A percentile compares a stretch with the other conserved stretches of the same genome.
phyloP scores from a whole-genome alignment of 2,797 vertebrate genomes.

The Sebastes iracundus region DNA sequence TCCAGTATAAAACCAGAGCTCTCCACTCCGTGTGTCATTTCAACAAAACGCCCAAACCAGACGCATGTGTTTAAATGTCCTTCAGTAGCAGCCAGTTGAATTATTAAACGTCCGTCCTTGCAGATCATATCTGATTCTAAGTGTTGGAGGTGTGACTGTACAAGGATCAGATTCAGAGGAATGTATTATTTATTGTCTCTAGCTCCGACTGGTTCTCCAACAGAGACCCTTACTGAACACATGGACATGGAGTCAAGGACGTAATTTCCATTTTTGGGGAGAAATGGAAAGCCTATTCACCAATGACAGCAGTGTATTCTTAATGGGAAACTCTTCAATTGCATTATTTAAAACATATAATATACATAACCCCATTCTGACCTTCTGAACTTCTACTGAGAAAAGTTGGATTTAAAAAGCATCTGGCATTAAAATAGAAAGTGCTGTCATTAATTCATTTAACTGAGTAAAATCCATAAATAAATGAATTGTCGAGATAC shows the following conservation, averaged over 20 bases:
- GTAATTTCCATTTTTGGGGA: neutral
- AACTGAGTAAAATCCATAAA: neutral
- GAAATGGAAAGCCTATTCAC: neutral
- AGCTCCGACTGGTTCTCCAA: neutral
- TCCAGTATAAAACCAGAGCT: constrained; percentile 19
- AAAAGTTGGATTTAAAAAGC: neutral
- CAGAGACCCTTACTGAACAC: neutral
- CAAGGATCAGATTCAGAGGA: constrained; percentile 38
- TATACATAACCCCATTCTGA: neutral
- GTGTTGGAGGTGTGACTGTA: constrained; percentile 24
- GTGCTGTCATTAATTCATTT: neutral
- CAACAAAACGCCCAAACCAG: constrained; percentile 21
- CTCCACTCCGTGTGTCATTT: constrained; percentile 14
- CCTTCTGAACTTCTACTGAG: too few relatives aligned
- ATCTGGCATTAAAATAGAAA: neutral
- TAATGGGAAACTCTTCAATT: neutral
- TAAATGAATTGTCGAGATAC: neutral
- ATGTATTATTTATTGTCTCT: constrained; percentile 51
- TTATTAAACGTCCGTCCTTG: constrained; percentile 45
- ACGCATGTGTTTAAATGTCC: constrained; percentile 42
- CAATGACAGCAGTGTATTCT: neutral
- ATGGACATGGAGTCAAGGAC: constrained; percentile 18
- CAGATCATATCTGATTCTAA: constrained; percentile 30
- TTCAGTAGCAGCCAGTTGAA: constrained; percentile 34
- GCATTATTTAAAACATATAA: neutral